phyloP scores from a whole-genome alignment of 92 coral and sea anemone species.

The Diadumene lineata region DNA sequence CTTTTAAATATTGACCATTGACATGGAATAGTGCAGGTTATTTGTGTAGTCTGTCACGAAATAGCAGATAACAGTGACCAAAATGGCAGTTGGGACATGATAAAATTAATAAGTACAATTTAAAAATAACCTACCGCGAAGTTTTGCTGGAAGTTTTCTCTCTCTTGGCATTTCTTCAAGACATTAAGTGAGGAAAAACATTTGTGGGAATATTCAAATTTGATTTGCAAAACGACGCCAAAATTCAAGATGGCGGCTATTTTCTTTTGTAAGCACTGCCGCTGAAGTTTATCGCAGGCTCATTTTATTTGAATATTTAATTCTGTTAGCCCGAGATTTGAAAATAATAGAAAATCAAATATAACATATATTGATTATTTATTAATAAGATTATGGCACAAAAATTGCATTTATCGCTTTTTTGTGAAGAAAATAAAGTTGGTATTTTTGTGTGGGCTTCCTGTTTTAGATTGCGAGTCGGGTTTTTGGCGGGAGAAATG shows the following conservation, averaged over 20 bases:
- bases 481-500: too few relatives aligned
- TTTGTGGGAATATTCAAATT: constrained; percentile 31
- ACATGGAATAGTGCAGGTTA: constrained; percentile 1
- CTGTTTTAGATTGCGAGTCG: too few relatives aligned
- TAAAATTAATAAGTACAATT: background rate
- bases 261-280: constrained; percentile 19
- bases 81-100: constrained; percentile 17
- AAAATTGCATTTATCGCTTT: too few relatives aligned
- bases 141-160: constrained; percentile 79
- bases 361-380: too few relatives aligned
- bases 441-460: too few relatives aligned
- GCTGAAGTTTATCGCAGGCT: constrained; percentile 26
- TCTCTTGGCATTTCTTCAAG: constrained; percentile 80
- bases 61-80: background rate
- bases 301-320: too few relatives aligned
- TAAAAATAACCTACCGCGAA: constrained; percentile 48
- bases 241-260: constrained; percentile 51
- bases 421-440: too few relatives aligned
- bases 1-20: constrained; percentile 11
- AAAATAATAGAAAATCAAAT: background rate
- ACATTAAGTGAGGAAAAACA: constrained; percentile 12
- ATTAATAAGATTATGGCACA: too few relatives aligned
- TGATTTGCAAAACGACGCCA: constrained; percentile 31
- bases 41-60: constrained; percentile 11
- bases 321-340: too few relatives aligned